A percentile compares a stretch with the other conserved stretches of the same genome.
Conservation (phyloP, 2,797 vertebrate genomes). For the Peromyscus melanophrys region DNA sequence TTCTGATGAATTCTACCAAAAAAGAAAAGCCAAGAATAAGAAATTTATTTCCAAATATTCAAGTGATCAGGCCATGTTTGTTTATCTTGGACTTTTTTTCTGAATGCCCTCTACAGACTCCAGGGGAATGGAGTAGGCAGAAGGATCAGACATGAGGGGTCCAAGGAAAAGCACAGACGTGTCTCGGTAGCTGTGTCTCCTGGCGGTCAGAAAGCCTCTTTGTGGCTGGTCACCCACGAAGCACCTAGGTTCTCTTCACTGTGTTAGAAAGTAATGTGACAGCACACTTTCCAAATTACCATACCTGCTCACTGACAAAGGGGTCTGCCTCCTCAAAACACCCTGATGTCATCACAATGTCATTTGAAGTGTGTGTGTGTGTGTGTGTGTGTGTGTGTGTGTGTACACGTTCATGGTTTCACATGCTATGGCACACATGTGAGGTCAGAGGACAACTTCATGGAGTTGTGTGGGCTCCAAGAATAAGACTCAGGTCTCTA, state of each 20-base stretch:
- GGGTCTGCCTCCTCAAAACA: neutral
- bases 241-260: neutral
- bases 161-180: neutral
- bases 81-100: conserved; percentile 5
- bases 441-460: neutral
- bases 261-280: neutral
- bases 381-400: neutral
- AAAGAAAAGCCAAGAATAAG: neutral
- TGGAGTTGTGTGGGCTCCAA: neutral
- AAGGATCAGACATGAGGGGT: no score
- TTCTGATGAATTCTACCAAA: neutral
- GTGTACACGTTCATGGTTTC: neutral
- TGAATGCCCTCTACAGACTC: neutral
- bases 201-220: neutral
- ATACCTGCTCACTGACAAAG: neutral
- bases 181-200: neutral
- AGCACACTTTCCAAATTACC: neutral
- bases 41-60: neutral
- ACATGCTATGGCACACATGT: neutral
- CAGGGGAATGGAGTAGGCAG: neutral
- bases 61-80: conserved; percentile 22
- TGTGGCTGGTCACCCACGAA: neutral
- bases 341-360: neutral
- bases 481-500: neutral
- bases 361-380: neutral